These are phyloP conservation scores for Bradysia coprophila DNA, from an alignment of 1,140 invertebrate species.

Conservation along the genomic window DNA sequence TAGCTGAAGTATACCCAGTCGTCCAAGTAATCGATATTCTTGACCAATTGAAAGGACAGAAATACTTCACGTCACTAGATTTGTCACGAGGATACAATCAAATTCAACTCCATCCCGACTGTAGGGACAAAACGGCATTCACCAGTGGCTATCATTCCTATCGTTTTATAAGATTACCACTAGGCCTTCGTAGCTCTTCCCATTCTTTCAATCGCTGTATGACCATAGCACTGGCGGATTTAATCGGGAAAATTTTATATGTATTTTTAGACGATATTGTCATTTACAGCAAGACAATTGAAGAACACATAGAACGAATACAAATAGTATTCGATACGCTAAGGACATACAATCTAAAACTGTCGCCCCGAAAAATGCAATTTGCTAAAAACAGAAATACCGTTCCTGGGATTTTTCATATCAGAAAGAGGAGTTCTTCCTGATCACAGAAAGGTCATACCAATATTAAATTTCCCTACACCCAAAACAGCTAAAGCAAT, in stretches of 20 bases:
- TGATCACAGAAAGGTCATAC: conserved; percentile 21
- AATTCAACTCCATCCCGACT: conserved; percentile 18
- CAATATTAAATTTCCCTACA: conserved; percentile 17
- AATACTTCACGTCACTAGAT: conserved; percentile 29
- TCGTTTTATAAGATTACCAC: conserved; percentile 20
- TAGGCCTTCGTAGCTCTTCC: conserved; percentile 19
- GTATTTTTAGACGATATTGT: conserved; percentile 24
- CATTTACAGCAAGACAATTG: conserved; percentile 9
- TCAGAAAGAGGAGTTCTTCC: conserved; percentile 21
- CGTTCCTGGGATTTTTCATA: conserved; percentile 24
- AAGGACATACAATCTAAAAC: conserved; percentile 17
- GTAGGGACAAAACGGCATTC: conserved; percentile 28
- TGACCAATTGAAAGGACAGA: conserved; percentile 20
- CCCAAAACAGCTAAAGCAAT: no score
- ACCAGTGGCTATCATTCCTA: conserved; percentile 14
- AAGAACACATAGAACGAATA: conserved; percentile 13
- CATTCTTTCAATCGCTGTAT: conserved; percentile 20
- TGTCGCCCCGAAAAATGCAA: conserved; percentile 18
- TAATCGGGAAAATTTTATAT: conserved; percentile 13
- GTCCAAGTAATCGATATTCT: conserved; percentile 31
- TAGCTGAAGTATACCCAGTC: conserved; percentile 25
- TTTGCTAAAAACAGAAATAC: conserved; percentile 23
- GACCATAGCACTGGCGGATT: conserved; percentile 9
- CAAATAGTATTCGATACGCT: conserved; percentile 18
- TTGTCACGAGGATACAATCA: conserved; percentile 30